A percentile compares a stretch with the other conserved stretches of the same genome.
Evolutionary conservation across 1,140 invertebrate genomes (phyloP).

Genomic region (Zaprionus ornatus): DNA sequence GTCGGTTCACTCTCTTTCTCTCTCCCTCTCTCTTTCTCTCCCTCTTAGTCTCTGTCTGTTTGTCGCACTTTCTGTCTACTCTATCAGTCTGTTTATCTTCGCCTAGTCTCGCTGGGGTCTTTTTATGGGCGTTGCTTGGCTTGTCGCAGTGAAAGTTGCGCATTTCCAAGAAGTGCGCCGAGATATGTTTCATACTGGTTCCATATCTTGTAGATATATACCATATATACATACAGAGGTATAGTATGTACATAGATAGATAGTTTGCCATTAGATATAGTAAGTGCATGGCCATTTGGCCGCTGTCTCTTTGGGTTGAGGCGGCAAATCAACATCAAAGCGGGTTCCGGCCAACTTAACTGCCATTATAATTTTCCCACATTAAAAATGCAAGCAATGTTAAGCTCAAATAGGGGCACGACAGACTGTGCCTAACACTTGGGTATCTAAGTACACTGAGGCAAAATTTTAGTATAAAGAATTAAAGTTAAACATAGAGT

Average conservation of each 20-base stretch:
- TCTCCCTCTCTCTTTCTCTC: background rate
- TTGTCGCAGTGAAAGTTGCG: constrained; percentile 69
- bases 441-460: background rate
- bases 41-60: background rate
- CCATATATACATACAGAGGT: background rate
- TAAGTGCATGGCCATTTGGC: constrained; percentile 52
- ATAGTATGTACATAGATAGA: background rate
- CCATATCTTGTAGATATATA: constrained; percentile 28
- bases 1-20: background rate
- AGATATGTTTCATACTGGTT: constrained; percentile 32
- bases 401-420: constrained; percentile 30
- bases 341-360: constrained; percentile 43
- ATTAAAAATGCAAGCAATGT: constrained; percentile 66
- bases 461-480: background rate
- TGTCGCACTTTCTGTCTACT: constrained; percentile 13
- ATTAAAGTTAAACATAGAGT: no score
- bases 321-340: constrained; percentile 62
- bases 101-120: constrained; percentile 12
- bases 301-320: constrained; percentile 8
- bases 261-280: constrained; percentile 53
- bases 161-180: constrained; percentile 60
- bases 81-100: constrained; percentile 1
- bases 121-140: constrained; percentile 68
- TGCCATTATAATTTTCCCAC: constrained; percentile 66
- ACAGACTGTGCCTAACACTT: background rate